Conservation (phyloP, 2,888 invertebrate species). For the Pachycephus smyrnensis region DNA sequence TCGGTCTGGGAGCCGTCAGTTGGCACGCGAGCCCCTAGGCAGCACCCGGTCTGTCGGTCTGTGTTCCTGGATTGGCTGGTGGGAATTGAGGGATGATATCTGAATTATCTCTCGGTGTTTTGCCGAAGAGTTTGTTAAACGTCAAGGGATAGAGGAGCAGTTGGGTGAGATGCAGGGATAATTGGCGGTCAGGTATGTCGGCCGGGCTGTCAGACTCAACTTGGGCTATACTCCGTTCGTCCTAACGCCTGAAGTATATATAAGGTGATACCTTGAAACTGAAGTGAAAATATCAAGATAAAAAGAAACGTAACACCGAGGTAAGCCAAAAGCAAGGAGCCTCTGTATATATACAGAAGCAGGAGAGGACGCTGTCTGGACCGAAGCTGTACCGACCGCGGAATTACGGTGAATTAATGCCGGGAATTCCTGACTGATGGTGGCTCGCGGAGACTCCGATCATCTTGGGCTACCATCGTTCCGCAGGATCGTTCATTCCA, state of each 20-base stretch:
- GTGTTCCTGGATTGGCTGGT: constrained; percentile 34
- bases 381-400: background rate
- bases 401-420: background rate
- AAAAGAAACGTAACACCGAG: background rate
- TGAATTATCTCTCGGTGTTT: constrained; percentile 52
- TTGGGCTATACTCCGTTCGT: constrained; percentile 22
- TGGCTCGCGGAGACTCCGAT: background rate
- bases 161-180: constrained; percentile 58
- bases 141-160: constrained; percentile 37
- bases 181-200: constrained; percentile 58
- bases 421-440: background rate
- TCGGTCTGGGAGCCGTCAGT: constrained; percentile 54
- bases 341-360: background rate
- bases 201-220: constrained; percentile 16
- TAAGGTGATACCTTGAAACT: background rate
- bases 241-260: constrained; percentile 21
- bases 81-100: constrained; percentile 56
- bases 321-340: background rate
- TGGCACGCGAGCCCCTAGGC: constrained; percentile 57
- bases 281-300: background rate
- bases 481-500: background rate
- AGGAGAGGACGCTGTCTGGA: background rate
- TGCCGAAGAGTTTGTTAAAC: constrained; percentile 19
- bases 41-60: constrained; percentile 36
- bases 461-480: background rate